These are phyloP conservation scores for Hylaeus anthracinus DNA, from an alignment of 1,140 invertebrate species.

Conservation along the genomic window DNA sequence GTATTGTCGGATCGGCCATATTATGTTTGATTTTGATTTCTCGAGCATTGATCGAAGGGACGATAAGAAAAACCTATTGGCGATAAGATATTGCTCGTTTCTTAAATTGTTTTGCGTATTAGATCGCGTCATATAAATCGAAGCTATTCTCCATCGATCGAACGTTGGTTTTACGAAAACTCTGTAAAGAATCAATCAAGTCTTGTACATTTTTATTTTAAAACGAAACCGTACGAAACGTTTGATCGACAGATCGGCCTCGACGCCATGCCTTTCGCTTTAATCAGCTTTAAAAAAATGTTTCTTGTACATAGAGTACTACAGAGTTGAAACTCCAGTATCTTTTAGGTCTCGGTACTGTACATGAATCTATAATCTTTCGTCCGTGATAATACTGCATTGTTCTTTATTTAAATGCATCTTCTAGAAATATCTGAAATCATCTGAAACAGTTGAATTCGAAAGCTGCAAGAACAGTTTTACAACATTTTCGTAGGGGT, in stretches of 20 bases:
- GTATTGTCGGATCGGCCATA: conserved; percentile 90
- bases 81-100: conserved; percentile 12
- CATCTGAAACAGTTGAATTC: no score
- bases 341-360: no score
- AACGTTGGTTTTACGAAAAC: neutral
- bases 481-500: no score
- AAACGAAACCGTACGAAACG: conserved; percentile 30
- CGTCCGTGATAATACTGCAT: no score
- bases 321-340: no score
- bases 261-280: conserved; percentile 10
- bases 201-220: conserved; percentile 25
- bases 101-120: neutral
- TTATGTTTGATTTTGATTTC: conserved; percentile 33
- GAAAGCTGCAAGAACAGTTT: no score
- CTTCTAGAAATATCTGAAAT: no score
- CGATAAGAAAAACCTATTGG: conserved; percentile 1
- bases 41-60: neutral
- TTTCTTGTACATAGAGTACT: no score
- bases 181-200: neutral
- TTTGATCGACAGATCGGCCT: neutral
- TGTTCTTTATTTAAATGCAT: no score
- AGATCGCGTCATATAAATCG: neutral
- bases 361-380: no score
- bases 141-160: neutral
- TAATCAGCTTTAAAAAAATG: neutral